Conservation (phyloP, 2,113 vertebrate species). For the Chauna torquata region DNA sequence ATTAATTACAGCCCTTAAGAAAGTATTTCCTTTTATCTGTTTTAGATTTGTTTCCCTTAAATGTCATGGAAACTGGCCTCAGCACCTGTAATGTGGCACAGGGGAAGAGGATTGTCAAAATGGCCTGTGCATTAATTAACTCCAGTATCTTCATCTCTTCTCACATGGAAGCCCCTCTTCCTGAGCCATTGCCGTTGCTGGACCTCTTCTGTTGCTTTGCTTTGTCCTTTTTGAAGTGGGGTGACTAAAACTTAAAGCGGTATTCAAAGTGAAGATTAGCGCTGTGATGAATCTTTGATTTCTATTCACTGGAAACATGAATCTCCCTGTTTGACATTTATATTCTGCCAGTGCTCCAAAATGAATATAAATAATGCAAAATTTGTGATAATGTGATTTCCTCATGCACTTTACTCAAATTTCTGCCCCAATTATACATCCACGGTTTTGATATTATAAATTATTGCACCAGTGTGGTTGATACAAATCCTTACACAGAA, state of each 20-base stretch:
- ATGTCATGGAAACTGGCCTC: neutral
- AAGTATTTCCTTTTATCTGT: constrained; percentile 20
- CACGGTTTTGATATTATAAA: neutral
- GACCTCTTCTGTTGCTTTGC: neutral
- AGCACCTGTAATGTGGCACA: neutral
- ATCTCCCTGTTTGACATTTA: constrained; percentile 45
- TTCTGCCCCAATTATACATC: neutral
- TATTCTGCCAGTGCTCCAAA: constrained; percentile 50
- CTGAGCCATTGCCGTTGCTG: neutral
- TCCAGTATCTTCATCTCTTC: neutral
- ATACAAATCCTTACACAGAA: neutral
- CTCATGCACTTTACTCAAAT: constrained; percentile 22
- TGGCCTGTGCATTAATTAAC: constrained; percentile 7
- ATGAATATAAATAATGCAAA: constrained; percentile 66
- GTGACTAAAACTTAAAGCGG: neutral
- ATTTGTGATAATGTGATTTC: constrained; percentile 47
- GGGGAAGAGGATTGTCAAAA: neutral
- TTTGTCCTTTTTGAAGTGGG: neutral
- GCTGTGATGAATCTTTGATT: constrained; percentile 42
- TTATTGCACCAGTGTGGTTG: neutral
- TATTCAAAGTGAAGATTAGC: neutral
- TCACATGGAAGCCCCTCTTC: neutral
- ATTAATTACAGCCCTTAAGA: constrained; percentile 41
- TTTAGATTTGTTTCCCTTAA: constrained; percentile 22
- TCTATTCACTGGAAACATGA: neutral